Percentiles rank a stretch among this genome's conserved stretches.
These are phyloP conservation scores for Epinephelus coioides DNA, from an alignment of 2,797 vertebrate species.

Conservation along the genomic window DNA sequence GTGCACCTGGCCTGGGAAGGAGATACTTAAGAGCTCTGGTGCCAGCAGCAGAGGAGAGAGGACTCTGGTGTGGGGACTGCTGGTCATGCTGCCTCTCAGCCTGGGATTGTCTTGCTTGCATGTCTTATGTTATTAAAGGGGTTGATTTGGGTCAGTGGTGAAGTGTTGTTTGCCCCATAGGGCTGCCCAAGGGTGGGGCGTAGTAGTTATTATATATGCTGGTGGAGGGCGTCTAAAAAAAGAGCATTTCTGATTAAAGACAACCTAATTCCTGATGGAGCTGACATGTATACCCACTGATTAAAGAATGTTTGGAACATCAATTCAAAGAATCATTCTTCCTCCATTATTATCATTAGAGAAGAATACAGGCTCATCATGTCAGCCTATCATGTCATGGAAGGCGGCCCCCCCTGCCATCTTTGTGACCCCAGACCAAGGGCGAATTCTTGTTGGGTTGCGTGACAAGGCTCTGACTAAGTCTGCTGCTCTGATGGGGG, in stretches of 20 bases:
- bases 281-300: not conserved
- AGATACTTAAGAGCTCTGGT: no score
- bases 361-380: not conserved
- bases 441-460: conserved; percentile 14
- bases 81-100: no score
- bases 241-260: no score
- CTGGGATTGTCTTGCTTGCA: no score
- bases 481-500: conserved; percentile 25
- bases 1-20: no score
- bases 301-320: not conserved
- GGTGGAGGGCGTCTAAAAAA: not conserved
- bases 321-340: not conserved
- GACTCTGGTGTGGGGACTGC: no score
- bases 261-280: not conserved
- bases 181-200: no score
- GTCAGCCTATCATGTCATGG: conserved; percentile 12
- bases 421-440: conserved; percentile 37
- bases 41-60: no score
- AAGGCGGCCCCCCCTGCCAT: not conserved
- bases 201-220: no score
- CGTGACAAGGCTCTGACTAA: conserved; percentile 63
- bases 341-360: not conserved
- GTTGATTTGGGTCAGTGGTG: no score
- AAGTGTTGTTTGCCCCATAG: no score
- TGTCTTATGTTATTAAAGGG: no score